These are phyloP conservation scores for Pyrochroa serraticornis DNA, from an alignment of 2,888 invertebrate species.

Conservation along the genomic window DNA sequence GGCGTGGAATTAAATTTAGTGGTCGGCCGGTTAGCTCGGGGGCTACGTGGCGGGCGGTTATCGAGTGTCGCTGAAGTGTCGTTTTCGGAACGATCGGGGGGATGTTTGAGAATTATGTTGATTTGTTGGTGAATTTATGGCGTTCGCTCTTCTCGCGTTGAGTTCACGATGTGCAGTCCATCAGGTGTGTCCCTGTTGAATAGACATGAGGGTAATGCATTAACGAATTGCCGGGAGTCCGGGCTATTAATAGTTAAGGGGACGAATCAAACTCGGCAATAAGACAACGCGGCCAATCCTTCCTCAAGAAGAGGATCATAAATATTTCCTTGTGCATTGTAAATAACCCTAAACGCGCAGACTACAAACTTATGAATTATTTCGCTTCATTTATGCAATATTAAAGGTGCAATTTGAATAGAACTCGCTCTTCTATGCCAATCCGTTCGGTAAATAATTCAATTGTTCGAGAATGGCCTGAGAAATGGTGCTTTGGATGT, in stretches of 20 bases:
- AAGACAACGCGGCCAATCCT: conserved; percentile 57
- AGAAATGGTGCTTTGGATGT: conserved; percentile 53
- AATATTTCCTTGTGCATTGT: conserved; percentile 66
- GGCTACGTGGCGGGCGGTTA: no score
- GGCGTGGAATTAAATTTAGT: no score
- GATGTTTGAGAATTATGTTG: no score
- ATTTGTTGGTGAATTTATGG: no score
- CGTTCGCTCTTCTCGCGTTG: no score
- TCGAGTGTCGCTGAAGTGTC: no score
- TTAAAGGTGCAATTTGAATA: conserved; percentile 61
- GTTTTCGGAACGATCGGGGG: no score
- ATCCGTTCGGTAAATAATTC: conserved; percentile 59
- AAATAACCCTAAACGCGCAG: conserved; percentile 61
- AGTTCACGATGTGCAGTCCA: no score
- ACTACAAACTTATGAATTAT: conserved; percentile 61
- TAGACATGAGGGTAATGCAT: conserved; percentile 43
- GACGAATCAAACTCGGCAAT: conserved; percentile 55
- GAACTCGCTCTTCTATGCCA: conserved; percentile 59
- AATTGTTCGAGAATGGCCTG: conserved; percentile 57
- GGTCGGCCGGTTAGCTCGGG: no score
- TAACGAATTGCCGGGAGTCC: conserved; percentile 50
- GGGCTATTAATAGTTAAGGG: conserved; percentile 51
- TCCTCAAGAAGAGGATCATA: conserved; percentile 58
- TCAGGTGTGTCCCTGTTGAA: conserved; percentile 6
- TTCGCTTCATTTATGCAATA: conserved; percentile 60